Conservation (phyloP, 2,888 invertebrate genomes). For the Andrena flavipes region DNA sequence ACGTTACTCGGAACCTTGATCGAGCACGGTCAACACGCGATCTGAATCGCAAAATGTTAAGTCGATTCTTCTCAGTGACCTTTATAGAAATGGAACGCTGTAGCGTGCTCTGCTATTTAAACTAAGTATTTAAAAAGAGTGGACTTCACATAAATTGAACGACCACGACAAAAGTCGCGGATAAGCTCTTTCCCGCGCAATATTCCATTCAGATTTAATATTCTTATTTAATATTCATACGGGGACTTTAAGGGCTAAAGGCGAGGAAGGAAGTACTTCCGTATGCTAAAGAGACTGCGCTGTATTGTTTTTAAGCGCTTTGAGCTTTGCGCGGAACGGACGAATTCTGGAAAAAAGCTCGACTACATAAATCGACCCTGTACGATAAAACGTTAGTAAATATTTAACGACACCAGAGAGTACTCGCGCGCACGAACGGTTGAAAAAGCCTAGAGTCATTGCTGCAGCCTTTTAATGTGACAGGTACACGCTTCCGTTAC, state of each 20-base stretch:
- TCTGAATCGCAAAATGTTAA: not conserved
- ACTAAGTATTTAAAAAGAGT: not conserved
- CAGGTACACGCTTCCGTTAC: too few species aligned
- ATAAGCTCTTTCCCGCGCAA: not conserved
- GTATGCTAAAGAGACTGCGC: conserved; percentile 2
- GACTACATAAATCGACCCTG: not conserved
- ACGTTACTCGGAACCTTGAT: not conserved
- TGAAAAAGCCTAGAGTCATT: too few species aligned
- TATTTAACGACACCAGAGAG: not conserved
- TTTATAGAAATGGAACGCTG: not conserved
- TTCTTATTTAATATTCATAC: conserved; percentile 7
- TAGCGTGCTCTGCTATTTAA: not conserved
- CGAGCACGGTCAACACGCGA: not conserved
- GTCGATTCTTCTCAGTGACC: not conserved
- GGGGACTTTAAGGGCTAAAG: conserved; percentile 18
- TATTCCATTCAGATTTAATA: not conserved
- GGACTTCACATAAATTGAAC: not conserved
- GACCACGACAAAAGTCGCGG: not conserved
- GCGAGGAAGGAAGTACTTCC: not conserved
- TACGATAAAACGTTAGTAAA: conserved; percentile 1
- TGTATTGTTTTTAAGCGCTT: not conserved
- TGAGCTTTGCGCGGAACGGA: not conserved
- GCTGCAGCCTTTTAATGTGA: too few species aligned
- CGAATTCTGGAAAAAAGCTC: not conserved
- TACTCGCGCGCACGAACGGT: too few species aligned